Evolutionary conservation across 2,113 vertebrate genomes (phyloP).

Genomic region (Geococcyx californianus): DNA sequence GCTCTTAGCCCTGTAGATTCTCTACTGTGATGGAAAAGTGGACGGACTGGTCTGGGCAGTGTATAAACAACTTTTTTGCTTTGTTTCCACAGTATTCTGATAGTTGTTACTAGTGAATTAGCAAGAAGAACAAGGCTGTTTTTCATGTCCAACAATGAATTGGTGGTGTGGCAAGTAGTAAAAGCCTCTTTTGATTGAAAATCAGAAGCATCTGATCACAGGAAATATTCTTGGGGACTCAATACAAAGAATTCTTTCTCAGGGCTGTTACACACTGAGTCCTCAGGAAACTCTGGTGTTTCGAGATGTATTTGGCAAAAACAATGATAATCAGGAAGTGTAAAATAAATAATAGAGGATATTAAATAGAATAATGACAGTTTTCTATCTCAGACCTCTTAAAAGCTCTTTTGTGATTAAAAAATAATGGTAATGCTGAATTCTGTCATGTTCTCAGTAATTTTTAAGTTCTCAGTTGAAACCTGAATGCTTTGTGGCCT

Average conservation of each 20-base stretch:
- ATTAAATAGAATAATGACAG: not conserved
- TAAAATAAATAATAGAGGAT: not conserved
- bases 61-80: not conserved
- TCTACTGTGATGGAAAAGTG: accelerated
- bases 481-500: not conserved
- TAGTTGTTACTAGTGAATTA: not conserved
- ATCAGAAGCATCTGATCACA: not conserved
- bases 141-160: not conserved
- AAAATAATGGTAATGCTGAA: not conserved
- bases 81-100: not conserved
- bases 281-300: not conserved
- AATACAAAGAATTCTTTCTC: not conserved
- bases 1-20: not conserved
- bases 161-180: not conserved
- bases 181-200: conserved; percentile 4
- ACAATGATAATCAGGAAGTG: not conserved
- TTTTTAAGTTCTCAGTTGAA: not conserved
- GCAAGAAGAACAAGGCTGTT: not conserved
- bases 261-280: not conserved
- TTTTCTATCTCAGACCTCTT: not conserved
- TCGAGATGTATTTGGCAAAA: not conserved
- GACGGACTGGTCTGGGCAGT: accelerated
- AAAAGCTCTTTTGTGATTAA: not conserved
- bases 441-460: not conserved
- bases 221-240: not conserved